Base-by-base conservation (phyloP, 2,888 invertebrate genomes). In the Pachycephus smyrnensis region DNA sequence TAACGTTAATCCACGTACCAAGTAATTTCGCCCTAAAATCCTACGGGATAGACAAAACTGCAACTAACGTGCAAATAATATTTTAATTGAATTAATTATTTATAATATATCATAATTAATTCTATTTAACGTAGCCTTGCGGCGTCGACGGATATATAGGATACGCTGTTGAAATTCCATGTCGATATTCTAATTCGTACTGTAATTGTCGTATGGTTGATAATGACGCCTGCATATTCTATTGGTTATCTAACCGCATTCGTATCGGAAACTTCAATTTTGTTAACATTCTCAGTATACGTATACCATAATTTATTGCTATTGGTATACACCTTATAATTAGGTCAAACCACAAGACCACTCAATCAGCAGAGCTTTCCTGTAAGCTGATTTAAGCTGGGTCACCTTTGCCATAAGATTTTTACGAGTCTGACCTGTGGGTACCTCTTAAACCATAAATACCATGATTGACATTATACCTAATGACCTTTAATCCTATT, bases 381-480 rank as follows among this genome's bases (percentile, higher is more conserved):
- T 69, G 68, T 77, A 77, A 77, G 77, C 77, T 71, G 9, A 75
- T 73, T 77, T 77, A 75, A 77, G 75, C 77, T 37, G 40, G 77
- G 75, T 77, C 75, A 23, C 68, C 12, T 31, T 75, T 36, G 71
- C 75, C 77, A 40, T n/a, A 77, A 40, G 77, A 77, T 75, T 77
- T 71, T 77, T 77, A 77, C 40, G 77, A 77, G 77, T 75, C 69
- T 71, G 77, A 55, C 74, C 68, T 15, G 68, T 73, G 11, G 74
- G 55, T 73, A 69, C 55, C 55, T 23, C 55, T 55, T 55, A 23
- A 55, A 23, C 23, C 2, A 23, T 55, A 55, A 55, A 55, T 23
- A 55, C 55, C 55, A 55, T 55, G 55, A 55, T 55, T 55, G 55
- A 55, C 55, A 55, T 23, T 9, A 23, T 23, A 23, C 55, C 55